These are phyloP conservation scores for Pangasius macronema DNA, from an alignment of 2,797 vertebrate genomes.

Conservation along the genomic window DNA sequence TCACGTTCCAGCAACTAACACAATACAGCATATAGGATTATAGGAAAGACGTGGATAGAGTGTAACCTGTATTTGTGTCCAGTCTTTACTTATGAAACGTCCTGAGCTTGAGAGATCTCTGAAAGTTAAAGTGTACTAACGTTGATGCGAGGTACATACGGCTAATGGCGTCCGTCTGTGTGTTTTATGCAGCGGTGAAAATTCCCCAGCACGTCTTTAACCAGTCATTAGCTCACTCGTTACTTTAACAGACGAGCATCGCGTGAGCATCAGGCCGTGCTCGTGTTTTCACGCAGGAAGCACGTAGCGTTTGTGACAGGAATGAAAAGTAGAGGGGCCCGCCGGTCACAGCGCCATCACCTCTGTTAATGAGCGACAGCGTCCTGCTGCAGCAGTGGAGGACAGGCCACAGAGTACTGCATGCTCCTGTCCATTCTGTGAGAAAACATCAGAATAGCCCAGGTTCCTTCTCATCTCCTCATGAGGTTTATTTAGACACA, in stretches of 20 bases:
- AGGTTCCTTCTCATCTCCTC: too few species aligned
- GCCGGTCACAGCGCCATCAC: slow-evolving; percentile 54
- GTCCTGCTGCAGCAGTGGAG: not conserved
- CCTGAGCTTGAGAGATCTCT: not conserved
- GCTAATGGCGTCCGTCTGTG: not conserved
- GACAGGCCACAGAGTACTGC: not conserved
- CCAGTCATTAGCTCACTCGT: slow-evolving; percentile 54
- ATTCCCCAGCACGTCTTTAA: slow-evolving; percentile 50
- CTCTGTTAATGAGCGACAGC: slow-evolving; percentile 74
- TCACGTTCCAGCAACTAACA: slow-evolving; percentile 61
- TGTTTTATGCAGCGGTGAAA: not conserved
- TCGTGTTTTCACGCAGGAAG: slow-evolving; percentile 61
- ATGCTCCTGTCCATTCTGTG: not conserved
- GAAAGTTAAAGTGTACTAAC: not conserved
- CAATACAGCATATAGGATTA: slow-evolving; percentile 1
- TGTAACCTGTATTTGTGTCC: not conserved
- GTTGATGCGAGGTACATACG: too few species aligned
- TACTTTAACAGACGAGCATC: slow-evolving; percentile 55
- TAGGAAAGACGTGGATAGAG: not conserved
- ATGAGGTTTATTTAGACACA: not conserved
- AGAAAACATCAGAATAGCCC: not conserved
- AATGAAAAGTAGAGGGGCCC: slow-evolving; percentile 72
- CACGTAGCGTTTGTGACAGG: slow-evolving; percentile 78
- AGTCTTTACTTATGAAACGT: not conserved
- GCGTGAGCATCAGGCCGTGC: slow-evolving; percentile 63